Evolutionary conservation across 2,888 invertebrate species (phyloP), one percentile per base, ranked within the genome.

Genomic region (Heliconius erato): DNA sequence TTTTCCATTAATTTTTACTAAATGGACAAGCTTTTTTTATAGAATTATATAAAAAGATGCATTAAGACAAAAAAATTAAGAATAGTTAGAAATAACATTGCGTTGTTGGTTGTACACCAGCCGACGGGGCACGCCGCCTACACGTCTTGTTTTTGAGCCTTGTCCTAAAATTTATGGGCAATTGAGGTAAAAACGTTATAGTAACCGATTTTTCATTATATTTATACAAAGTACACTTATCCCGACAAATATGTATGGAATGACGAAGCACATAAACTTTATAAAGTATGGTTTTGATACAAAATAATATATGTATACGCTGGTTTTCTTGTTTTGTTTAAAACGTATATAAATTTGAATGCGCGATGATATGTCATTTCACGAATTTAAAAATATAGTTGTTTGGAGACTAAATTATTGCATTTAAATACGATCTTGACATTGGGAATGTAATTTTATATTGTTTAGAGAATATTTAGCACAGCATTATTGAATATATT

Each of bases 71-170:
- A 71, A 69, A 12, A 35, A 32, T 6, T 14, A 71, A 44, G 14
- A 72, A 49, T 44, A 49, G 72, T 44, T 44, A 26, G 44, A 26
- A 14, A 49, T 9, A 26, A 16, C 3, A 28, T 40, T 76, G 35
- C 35, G 76, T 35, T 32, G 35, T 63, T 40, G 63, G n/a, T 40
- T 76, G 76, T 76, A 63, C 63, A 35, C 14, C 26, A 26, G 63
- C 63, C 63, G 76, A 63, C 76, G 76, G 63, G 68, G 28, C 78
- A 74, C 87, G 87, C 89, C 91, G 86, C 89, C 91, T 91, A 89
- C 88, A 68, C 83, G 79, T 84, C 86, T 88, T 89, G 89, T 89
- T 88, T 90, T 86, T 88, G 88, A 86, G 87, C 87, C 88, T 86
- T 85, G 87, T 85, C 85, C 87, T 86, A 74, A 86, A 86, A 85